Evolutionary conservation across 1,140 invertebrate species (phyloP), one percentile per base, ranked within the genome.

Genomic region (Ips nitidus): DNA sequence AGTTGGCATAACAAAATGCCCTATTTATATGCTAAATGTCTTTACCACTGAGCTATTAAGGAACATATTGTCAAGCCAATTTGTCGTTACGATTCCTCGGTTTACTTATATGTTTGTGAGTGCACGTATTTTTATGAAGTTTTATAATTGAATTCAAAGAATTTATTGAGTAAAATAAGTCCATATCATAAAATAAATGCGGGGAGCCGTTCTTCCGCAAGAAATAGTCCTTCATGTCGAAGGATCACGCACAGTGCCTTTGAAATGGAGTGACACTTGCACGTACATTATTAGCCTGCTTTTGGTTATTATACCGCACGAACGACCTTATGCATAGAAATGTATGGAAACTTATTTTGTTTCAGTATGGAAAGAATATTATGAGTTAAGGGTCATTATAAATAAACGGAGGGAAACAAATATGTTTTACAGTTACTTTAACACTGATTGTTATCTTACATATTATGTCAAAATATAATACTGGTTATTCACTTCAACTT

Each of bases 201-300:
- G 22, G 22, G 22, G 22, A n/a, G 22, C 45, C 45, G 22, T 50
- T 50, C 45, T 22, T 8, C 22, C 45, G 45, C 45, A 50, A 53
- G 50, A 61, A 41, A 40, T 2, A 61, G 57, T n/a, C 5, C 58
- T 69, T 62, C 39, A 69, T 69, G 66, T 55, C 50, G n/a, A 7
- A 39, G 41, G 55, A 61, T 60, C 66, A 69, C 66, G 66, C 66
- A 69, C 57, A 3, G 4, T 61, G 47, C 58, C 50, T 66, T 66
- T 42, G 50, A 69, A 69, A 53, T 38, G 41, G 38, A 60, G 61
- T 62, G 66, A 69, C 58, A 61, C 58, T 53, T 61, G 66, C 66
- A 69, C 66, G 66, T 69, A 69, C 57, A 69, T 69, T 69, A 69
- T 69, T 69, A 69, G 50, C 66, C 50, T 59, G 22, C 37, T 41